Percentiles rank a stretch among this genome's conserved stretches.
phyloP scores from a whole-genome alignment of 2,113 vertebrate genomes.

The Hemiprocne comata region DNA sequence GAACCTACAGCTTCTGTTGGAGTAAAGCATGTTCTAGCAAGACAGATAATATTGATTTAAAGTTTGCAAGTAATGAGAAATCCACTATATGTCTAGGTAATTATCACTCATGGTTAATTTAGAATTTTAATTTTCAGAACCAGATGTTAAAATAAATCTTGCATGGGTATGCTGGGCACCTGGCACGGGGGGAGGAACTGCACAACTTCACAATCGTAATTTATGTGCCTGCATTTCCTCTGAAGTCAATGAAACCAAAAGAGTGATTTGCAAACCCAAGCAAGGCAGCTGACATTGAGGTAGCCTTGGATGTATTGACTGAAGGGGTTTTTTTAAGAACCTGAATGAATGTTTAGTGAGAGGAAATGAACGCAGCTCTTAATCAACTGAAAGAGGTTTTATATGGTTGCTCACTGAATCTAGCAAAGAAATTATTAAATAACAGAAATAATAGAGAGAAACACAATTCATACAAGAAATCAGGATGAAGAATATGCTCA shows the following conservation, averaged over 20 bases:
- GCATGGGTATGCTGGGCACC: accelerated
- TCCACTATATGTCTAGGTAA: background rate
- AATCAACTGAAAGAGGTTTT: too few species aligned
- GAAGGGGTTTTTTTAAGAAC: background rate
- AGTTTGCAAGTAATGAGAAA: background rate
- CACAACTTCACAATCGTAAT: background rate
- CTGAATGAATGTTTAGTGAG: background rate
- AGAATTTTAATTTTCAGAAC: constrained; percentile 28
- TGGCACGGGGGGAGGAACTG: background rate
- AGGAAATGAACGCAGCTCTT: background rate
- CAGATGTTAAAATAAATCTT: constrained; percentile 16
- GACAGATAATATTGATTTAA: background rate
- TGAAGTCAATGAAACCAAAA: background rate
- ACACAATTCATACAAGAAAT: background rate
- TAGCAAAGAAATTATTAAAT: background rate
- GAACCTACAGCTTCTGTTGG: background rate
- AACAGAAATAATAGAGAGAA: background rate
- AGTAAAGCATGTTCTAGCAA: background rate
- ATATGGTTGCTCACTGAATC: accelerated
- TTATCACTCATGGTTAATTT: constrained; percentile 14
- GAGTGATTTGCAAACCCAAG: background rate
- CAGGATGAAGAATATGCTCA: background rate
- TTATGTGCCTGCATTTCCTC: background rate
- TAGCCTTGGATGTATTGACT: background rate
- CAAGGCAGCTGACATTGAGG: background rate